Evolutionary conservation across 2,797 vertebrate species (phyloP).

Genomic region (Columba guinea): DNA sequence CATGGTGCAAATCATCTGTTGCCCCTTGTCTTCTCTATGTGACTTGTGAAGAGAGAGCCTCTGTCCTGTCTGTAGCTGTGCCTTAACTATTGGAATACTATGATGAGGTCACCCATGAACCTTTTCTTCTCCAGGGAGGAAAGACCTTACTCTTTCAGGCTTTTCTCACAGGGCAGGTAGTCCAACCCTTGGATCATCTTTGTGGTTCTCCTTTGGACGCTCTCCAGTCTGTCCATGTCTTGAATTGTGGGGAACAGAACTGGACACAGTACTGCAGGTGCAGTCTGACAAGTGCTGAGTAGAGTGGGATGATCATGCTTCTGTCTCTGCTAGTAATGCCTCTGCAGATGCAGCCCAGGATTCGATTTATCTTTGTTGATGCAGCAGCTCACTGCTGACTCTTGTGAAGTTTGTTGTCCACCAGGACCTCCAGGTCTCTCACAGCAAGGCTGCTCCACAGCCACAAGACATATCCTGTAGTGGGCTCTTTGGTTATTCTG

Average conservation of each 20-base stretch:
- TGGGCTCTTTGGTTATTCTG: background rate
- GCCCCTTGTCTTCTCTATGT: background rate
- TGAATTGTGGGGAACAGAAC: background rate
- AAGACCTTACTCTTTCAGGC: background rate
- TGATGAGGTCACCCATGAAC: background rate
- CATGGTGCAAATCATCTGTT: background rate
- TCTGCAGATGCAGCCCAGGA: background rate
- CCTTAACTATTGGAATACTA: background rate
- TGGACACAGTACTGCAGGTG: background rate
- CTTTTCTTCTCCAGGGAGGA: background rate
- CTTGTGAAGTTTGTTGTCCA: rapidly evolving
- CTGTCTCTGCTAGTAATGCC: background rate
- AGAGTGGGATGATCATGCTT: background rate
- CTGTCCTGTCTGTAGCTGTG: background rate
- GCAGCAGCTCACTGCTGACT: background rate
- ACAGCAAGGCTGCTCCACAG: background rate
- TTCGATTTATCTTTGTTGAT: background rate
- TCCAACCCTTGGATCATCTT: background rate
- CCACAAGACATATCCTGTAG: too few species aligned
- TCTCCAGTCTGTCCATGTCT: rapidly evolving
- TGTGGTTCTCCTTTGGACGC: rapidly evolving
- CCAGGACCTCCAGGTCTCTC: background rate
- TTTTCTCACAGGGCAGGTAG: background rate
- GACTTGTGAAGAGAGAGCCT: background rate
- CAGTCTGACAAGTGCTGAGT: rapidly evolving